phyloP scores from a whole-genome alignment of 2,888 invertebrate species.

The Pterostichus niger region DNA sequence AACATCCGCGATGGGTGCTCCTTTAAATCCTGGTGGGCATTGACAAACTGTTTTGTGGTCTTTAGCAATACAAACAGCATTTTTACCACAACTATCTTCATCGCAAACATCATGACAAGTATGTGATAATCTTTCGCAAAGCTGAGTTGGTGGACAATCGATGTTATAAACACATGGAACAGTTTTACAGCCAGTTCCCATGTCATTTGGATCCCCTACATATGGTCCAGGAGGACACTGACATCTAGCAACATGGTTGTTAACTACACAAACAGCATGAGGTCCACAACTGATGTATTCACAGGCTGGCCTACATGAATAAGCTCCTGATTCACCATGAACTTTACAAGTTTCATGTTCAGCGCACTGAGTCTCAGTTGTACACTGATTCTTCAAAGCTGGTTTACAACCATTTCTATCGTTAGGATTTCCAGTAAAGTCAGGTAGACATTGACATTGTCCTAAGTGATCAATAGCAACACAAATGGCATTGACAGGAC shows the following conservation, averaged over 20 bases:
- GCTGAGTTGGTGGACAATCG: slow-evolving; percentile 88
- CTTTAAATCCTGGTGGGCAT: slow-evolving; percentile 90
- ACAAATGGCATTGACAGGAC: slow-evolving; percentile 91
- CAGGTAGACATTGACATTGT: slow-evolving; percentile 90
- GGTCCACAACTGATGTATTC: slow-evolving; percentile 89
- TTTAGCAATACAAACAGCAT: slow-evolving; percentile 93
- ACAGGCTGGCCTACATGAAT: slow-evolving; percentile 89
- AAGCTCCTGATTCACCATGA: slow-evolving; percentile 79
- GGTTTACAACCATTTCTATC: slow-evolving; percentile 92
- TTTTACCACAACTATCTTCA: slow-evolving; percentile 90
- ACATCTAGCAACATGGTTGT: slow-evolving; percentile 93
- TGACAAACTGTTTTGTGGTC: slow-evolving; percentile 90
- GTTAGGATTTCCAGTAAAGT: slow-evolving; percentile 93
- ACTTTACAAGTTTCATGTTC: slow-evolving; percentile 89
- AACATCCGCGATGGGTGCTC: slow-evolving; percentile 91
- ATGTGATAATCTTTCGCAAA: slow-evolving; percentile 91
- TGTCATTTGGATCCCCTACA: slow-evolving; percentile 91
- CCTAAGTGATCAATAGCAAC: slow-evolving; percentile 86
- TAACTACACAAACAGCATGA: slow-evolving; percentile 91
- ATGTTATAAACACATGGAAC: slow-evolving; percentile 93
- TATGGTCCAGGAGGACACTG: slow-evolving; percentile 93
- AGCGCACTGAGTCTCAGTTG: slow-evolving; percentile 88
- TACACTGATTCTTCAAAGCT: slow-evolving; percentile 86
- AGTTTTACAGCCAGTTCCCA: slow-evolving; percentile 85
- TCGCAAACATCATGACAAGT: slow-evolving; percentile 90